These are phyloP conservation scores for Balearica regulorum DNA, from an alignment of 2,797 vertebrate genomes.

Conservation along the genomic window DNA sequence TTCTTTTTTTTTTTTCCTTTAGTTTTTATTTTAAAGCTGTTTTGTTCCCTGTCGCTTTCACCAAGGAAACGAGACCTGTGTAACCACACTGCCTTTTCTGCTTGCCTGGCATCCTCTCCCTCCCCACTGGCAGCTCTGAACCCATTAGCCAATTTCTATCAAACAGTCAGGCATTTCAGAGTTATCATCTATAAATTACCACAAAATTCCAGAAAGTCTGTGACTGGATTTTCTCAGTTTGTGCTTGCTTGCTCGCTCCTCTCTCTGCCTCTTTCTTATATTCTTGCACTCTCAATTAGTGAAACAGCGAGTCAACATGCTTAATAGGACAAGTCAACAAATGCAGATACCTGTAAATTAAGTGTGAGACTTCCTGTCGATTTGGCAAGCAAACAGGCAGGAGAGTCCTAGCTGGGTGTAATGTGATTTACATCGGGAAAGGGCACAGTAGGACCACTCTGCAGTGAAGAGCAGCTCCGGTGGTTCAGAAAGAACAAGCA, in stretches of 20 bases:
- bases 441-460: conserved; percentile 1
- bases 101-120: background rate
- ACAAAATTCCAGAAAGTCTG: background rate
- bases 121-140: background rate
- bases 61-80: background rate
- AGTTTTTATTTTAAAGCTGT: background rate
- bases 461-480: background rate
- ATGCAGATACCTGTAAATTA: conserved; percentile 48
- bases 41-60: conserved; percentile 2
- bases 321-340: conserved; percentile 23
- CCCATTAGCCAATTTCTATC: background rate
- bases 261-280: background rate
- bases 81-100: background rate
- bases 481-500: conserved; percentile 23
- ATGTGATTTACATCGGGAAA: conserved; percentile 36
- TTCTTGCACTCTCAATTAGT: conserved; percentile 7
- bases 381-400: background rate
- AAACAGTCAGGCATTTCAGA: background rate
- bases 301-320: background rate
- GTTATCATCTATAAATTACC: background rate
- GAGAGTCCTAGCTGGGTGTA: background rate
- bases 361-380: background rate
- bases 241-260: background rate
- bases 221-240: background rate
- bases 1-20: background rate